phyloP scores from a whole-genome alignment of 1,140 invertebrate genomes.

The Adoxophyes honmai region DNA sequence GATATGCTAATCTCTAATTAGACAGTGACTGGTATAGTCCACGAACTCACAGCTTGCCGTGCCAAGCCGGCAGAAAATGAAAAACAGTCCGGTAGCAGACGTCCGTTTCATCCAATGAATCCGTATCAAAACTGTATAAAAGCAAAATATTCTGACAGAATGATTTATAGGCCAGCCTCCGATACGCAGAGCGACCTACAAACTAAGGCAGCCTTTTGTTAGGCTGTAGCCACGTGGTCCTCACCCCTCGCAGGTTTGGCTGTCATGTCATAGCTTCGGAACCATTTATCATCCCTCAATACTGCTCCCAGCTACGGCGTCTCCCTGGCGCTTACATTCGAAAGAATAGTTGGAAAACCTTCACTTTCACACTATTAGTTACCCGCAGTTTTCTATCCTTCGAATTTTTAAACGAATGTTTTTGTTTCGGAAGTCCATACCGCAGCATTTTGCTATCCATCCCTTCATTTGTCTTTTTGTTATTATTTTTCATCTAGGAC shows the following conservation, averaged over 20 bases:
- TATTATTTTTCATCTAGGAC: too few species aligned
- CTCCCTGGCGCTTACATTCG: conserved; percentile 54
- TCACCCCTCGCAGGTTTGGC: conserved; percentile 56
- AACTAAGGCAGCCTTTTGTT: conserved; percentile 74
- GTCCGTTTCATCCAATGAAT: conserved; percentile 4
- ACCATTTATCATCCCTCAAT: conserved; percentile 72
- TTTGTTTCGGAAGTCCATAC: too few species aligned
- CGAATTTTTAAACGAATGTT: too few species aligned
- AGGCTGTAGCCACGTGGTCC: conserved; percentile 50
- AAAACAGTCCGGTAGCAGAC: conserved; percentile 3
- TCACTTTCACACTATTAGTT: neutral
- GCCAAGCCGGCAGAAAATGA: neutral
- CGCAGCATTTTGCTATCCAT: too few species aligned
- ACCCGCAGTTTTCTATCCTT: too few species aligned
- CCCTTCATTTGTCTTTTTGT: too few species aligned
- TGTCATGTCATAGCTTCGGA: conserved; percentile 60
- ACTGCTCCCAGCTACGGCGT: conserved; percentile 57
- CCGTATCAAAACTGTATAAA: conserved; percentile 37
- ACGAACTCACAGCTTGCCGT: too few species aligned
- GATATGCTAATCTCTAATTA: too few species aligned
- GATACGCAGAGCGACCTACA: conserved; percentile 71
- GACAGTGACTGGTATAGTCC: too few species aligned
- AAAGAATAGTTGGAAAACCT: conserved; percentile 19
- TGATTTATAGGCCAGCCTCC: conserved; percentile 70
- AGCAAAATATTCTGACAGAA: conserved; percentile 61